phyloP scores from a whole-genome alignment of 2,888 invertebrate genomes.

The Nezara viridula region DNA sequence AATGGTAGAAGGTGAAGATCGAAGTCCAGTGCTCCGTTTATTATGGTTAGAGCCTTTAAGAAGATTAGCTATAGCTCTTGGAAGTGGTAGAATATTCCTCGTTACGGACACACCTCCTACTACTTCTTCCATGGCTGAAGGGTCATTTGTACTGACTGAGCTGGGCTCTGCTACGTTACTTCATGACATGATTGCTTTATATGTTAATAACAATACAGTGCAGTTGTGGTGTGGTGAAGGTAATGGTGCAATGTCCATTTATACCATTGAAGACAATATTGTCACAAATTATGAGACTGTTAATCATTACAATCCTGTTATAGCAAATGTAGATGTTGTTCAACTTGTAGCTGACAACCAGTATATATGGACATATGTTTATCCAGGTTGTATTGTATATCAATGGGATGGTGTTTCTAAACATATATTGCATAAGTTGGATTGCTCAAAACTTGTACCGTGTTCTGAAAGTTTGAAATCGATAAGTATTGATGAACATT shows the following conservation, averaged over 20 bases:
- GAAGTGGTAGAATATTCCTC: conserved; percentile 83
- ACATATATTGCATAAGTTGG: conserved; percentile 82
- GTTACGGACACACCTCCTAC: conserved; percentile 75
- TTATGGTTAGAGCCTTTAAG: conserved; percentile 67
- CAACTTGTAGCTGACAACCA: conserved; percentile 75
- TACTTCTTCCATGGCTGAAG: conserved; percentile 78
- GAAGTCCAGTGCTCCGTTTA: conserved; percentile 62
- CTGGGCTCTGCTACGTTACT: conserved; percentile 79
- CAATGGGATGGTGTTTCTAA: conserved; percentile 84
- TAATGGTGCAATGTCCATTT: conserved; percentile 83
- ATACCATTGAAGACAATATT: conserved; percentile 78
- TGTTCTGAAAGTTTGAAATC: conserved; percentile 93
- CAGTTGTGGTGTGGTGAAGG: conserved; percentile 93
- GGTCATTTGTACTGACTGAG: conserved; percentile 84
- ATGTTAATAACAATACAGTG: conserved; percentile 68
- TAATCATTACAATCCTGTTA: conserved; percentile 74
- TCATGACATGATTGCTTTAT: conserved; percentile 76
- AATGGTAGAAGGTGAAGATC: conserved; percentile 63
- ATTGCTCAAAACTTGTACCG: conserved; percentile 92
- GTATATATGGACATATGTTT: conserved; percentile 83
- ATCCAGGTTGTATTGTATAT: conserved; percentile 90
- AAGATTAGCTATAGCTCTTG: conserved; percentile 85
- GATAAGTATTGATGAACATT: conserved; percentile 89
- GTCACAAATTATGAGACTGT: conserved; percentile 82
- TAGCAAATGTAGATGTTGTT: conserved; percentile 78